Base-by-base conservation (phyloP, 2,113 vertebrate species). In the Psammodynastes pulverulentus region DNA sequence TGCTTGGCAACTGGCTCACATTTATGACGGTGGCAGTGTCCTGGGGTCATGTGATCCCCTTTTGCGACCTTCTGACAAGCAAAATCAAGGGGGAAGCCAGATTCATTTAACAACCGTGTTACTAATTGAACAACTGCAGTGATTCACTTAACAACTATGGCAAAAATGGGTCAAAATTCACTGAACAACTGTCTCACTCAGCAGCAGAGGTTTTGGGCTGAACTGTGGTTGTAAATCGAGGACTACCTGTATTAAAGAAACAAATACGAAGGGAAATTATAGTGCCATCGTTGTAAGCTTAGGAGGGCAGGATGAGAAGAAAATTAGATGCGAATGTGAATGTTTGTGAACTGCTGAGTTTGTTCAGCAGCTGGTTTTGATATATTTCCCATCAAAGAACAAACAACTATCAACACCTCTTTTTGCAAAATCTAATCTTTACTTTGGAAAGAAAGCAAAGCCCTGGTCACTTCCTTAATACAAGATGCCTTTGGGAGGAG, bases 361-460 rank as follows among this genome's bases (percentile, higher is more conserved):
- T 45, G 34, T 62, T 21, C 49, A 19, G 62, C 92, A 93, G 87
- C 92, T 93, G 92, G 48, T 86, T 91, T 23, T 89, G 92, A 86
- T 93, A 79, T 91, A 62, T 51, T 91, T 62, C 43, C 79, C 62
- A 8, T 93, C 86, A 85, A 56, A 48, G 34, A 88, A 49, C 23
- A 46, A 46, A 89, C n/a, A 56, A 26, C 10, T 43, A 49, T 13
- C n/a, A 43, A 3, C 46, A 52, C 43, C 87, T 43, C 34, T 56
- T 21, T 88, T 24, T 67, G 6, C 45, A 84, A 93, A 93, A 91
- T 88, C 34, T 53, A 45, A 46, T 43, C 87, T 84, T 85, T 23
- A 6, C 24, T 26, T 87, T 58, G 46, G 26, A 43, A 53, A 72
- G 49, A 43, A 52, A 29, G 29, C 5, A 67, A 67, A 67, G 62